Conservation (phyloP, 2,113 vertebrate genomes). For the Patagioenas fasciata region DNA sequence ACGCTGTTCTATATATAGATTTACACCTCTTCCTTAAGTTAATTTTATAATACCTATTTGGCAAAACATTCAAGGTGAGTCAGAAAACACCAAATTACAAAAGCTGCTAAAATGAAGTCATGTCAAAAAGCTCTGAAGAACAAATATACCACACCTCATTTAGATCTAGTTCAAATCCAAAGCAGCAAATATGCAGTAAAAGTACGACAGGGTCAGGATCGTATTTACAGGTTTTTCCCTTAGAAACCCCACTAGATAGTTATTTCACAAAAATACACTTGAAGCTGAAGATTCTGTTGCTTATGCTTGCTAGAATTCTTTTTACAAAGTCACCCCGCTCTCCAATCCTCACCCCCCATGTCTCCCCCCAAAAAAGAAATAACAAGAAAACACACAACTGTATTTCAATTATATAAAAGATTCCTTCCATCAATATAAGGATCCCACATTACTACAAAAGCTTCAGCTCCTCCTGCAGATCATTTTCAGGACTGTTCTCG, state of each 20-base stretch:
- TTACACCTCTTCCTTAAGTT: background rate
- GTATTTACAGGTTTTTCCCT: background rate
- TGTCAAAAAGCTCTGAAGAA: background rate
- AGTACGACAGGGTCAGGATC: background rate
- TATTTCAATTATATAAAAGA: background rate
- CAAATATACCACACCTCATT: background rate
- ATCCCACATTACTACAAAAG: background rate
- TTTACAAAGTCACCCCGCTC: background rate
- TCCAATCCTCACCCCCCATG: no score
- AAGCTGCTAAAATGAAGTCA: background rate
- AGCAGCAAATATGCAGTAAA: background rate
- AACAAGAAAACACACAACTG: background rate
- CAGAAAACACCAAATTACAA: background rate
- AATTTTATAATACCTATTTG: conserved; percentile 7
- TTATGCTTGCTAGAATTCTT: background rate
- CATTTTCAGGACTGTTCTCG: background rate
- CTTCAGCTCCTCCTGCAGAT: background rate
- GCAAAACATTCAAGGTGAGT: conserved; percentile 34
- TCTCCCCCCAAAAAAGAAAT: background rate
- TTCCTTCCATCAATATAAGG: background rate
- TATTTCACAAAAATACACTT: background rate
- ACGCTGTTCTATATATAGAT: background rate
- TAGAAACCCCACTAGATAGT: background rate
- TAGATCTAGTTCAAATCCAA: background rate
- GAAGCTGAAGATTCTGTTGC: background rate